Evolutionary conservation across 1,140 invertebrate species (phyloP).

Genomic region (Drosophila melanica): DNA sequence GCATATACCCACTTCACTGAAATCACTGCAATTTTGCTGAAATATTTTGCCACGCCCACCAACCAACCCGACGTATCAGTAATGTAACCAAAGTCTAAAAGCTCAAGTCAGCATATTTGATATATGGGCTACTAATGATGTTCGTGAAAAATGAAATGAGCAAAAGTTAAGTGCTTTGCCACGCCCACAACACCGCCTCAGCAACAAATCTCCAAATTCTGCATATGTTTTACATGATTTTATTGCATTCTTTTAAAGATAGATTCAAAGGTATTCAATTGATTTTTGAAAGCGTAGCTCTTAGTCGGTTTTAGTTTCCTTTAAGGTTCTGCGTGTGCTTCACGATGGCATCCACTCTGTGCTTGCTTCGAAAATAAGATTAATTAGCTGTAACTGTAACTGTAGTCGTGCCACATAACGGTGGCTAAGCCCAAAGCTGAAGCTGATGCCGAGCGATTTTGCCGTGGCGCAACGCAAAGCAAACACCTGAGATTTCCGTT

Average conservation of each 20-base stretch:
- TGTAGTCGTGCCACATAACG: conserved; percentile 24
- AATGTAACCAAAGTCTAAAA: too few species aligned
- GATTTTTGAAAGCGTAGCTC: neutral
- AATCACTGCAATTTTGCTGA: too few species aligned
- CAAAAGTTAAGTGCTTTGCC: neutral
- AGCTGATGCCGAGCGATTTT: conserved; percentile 19
- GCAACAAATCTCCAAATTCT: too few species aligned
- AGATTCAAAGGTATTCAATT: neutral
- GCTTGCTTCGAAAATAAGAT: conserved; percentile 58
- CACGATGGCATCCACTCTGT: conserved; percentile 1
- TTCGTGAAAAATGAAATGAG: neutral
- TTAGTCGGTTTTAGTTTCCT: neutral
- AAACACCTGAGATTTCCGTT: conserved; percentile 80
- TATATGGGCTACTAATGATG: neutral
- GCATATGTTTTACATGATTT: neutral
- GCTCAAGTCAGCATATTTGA: too few species aligned
- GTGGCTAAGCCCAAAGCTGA: conserved; percentile 23
- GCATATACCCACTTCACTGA: too few species aligned
- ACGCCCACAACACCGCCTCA: neutral
- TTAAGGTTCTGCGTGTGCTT: neutral
- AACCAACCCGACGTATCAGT: too few species aligned
- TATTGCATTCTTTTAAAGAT: neutral
- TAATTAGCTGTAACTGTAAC: conserved; percentile 63
- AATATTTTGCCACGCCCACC: too few species aligned
- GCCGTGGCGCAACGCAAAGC: conserved; percentile 43